Percentiles rank a stretch among this genome's conserved stretches.
Conservation (phyloP, 2,888 invertebrate genomes). For the Cataglyphis albicans region DNA sequence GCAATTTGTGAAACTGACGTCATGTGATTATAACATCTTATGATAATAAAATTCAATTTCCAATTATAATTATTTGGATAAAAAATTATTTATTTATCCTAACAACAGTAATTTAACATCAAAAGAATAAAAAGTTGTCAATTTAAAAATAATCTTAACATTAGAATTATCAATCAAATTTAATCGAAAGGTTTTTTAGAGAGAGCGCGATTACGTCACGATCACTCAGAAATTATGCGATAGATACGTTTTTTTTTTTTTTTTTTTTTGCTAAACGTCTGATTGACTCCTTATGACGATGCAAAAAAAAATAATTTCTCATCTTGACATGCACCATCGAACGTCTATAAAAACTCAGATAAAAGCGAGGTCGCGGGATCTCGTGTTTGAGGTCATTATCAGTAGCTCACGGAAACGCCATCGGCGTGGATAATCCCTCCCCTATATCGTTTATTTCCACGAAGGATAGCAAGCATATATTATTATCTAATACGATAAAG, state of each 20-base stretch:
- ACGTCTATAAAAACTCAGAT: constrained; percentile 42
- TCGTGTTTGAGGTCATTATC: constrained; percentile 70
- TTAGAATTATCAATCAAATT: neutral
- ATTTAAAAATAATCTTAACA: neutral
- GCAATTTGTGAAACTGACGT: constrained; percentile 3
- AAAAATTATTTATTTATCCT: neutral
- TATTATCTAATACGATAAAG: neutral
- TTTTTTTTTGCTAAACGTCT: neutral
- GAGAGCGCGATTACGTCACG: neutral
- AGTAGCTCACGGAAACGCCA: constrained; percentile 58
- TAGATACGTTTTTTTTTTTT: neutral
- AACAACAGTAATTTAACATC: neutral
- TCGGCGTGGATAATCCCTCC: constrained; percentile 4
- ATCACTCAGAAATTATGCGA: neutral
- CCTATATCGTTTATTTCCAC: neutral
- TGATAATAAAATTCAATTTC: neutral
- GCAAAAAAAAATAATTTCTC: constrained; percentile 26
- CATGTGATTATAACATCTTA: neutral
- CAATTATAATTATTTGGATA: neutral
- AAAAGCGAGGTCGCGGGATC: constrained; percentile 55
- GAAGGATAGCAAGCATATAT: neutral
- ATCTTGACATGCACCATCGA: constrained; percentile 36
- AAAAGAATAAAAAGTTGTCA: neutral
- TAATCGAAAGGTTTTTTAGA: neutral
- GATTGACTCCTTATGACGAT: neutral